A percentile compares a stretch with the other conserved stretches of the same genome.
These are phyloP conservation scores for Caenorhabditis sp. DNA, from an alignment of 2,888 invertebrate species.

Conservation along the genomic window DNA sequence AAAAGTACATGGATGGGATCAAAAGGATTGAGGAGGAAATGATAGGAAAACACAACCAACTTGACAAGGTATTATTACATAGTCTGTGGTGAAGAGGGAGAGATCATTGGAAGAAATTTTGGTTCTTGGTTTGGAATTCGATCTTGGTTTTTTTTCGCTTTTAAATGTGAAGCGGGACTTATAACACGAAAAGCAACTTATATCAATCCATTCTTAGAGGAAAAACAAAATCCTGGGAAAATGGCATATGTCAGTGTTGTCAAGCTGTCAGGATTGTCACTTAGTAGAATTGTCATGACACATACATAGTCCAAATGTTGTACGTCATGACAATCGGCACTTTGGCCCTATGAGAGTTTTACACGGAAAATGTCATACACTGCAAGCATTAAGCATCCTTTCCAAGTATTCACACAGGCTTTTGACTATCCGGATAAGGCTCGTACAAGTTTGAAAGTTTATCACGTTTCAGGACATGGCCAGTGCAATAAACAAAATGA, in stretches of 20 bases:
- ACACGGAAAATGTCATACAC: not conserved
- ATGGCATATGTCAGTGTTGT: not conserved
- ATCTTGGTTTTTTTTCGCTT: no score
- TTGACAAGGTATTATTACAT: constrained; percentile 46
- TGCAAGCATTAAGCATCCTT: not conserved
- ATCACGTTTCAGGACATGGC: constrained; percentile 56
- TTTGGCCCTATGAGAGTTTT: not conserved
- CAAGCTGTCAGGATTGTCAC: not conserved
- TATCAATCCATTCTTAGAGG: no score
- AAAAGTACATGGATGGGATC: constrained; percentile 51
- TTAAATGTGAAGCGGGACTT: constrained; percentile 32
- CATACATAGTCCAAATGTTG: not conserved
- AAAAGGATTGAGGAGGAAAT: constrained; percentile 47
- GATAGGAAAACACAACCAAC: constrained; percentile 30
- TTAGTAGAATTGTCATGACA: constrained; percentile 11
- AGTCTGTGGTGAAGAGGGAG: not conserved
- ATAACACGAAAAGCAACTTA: not conserved
- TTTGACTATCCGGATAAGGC: not conserved
- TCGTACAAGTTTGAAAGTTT: constrained; percentile 12
- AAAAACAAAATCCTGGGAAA: constrained; percentile 3
- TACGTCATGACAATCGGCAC: not conserved
- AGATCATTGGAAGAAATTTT: constrained; percentile 29
- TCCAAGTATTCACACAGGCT: not conserved
- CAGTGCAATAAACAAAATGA: constrained; percentile 32
- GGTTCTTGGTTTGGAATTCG: no score